Conservation (phyloP, 2,888 invertebrate species). For the Pharmacophagus antenor region DNA sequence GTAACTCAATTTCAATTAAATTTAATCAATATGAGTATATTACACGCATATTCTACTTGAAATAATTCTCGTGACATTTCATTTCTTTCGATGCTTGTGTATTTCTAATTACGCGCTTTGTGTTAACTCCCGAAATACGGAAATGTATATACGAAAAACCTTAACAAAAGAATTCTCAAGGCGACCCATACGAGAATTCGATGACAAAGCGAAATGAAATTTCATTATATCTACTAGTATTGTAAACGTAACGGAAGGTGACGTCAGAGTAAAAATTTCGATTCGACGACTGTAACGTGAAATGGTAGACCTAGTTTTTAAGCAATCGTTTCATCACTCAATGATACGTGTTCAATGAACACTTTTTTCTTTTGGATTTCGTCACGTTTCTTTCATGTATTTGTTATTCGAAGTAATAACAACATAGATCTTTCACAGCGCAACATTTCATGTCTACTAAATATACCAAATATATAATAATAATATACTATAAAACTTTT, state of each 20-base stretch:
- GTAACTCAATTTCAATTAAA: background rate
- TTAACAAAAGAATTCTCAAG: background rate
- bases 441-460: no score
- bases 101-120: background rate
- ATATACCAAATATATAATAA: no score
- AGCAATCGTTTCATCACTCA: background rate
- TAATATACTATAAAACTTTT: no score
- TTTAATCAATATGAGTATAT: background rate
- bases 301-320: background rate
- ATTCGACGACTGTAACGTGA: conserved; percentile 1
- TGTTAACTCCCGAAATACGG: background rate
- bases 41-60: background rate
- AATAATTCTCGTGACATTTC: background rate
- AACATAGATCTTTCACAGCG: no score
- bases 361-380: no score
- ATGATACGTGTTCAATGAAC: background rate
- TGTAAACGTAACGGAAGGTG: conserved; percentile 4
- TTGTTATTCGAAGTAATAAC: no score
- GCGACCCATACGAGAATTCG: conserved; percentile 3
- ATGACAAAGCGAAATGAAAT: conserved; percentile 17
- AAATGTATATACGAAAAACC: background rate
- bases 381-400: no score
- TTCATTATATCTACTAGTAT: conserved; percentile 19
- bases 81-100: background rate
- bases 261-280: conserved; percentile 14